phyloP scores from a whole-genome alignment of 2,113 vertebrate species.

The Eptesicus fuscus region DNA sequence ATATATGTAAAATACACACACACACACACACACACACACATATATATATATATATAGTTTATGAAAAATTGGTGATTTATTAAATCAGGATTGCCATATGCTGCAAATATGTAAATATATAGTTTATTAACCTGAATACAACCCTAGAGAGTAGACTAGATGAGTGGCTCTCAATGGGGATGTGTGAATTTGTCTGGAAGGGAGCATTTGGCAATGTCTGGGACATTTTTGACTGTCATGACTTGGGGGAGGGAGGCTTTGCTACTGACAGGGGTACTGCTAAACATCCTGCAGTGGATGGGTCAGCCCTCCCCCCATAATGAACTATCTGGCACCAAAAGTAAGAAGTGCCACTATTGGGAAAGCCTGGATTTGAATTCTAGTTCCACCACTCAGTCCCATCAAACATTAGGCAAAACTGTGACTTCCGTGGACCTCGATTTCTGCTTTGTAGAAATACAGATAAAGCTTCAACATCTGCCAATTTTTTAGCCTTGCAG shows the following conservation, averaged over 20 bases:
- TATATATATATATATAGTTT: neutral
- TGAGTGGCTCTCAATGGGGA: neutral
- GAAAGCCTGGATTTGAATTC: neutral
- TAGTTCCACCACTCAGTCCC: neutral
- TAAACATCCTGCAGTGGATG: neutral
- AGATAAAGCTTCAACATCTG: neutral
- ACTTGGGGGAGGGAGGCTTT: neutral
- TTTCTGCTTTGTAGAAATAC: neutral
- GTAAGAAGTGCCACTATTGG: neutral
- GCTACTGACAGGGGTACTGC: neutral
- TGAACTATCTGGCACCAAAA: too few relatives aligned
- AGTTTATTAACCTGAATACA: neutral
- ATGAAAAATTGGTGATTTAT: neutral
- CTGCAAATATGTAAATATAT: neutral
- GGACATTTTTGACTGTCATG: too few relatives aligned
- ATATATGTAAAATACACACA: too few relatives aligned
- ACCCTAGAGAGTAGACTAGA: neutral
- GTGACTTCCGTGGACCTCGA: neutral
- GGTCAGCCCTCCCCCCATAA: fast-evolving
- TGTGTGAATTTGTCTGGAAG: neutral
- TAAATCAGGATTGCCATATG: neutral
- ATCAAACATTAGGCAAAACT: neutral
- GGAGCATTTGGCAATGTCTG: neutral
- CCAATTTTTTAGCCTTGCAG: neutral
- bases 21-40: too few relatives aligned